These are phyloP conservation scores for Calliphora vicina DNA, from an alignment of 1,140 invertebrate species.

Conservation along the genomic window DNA sequence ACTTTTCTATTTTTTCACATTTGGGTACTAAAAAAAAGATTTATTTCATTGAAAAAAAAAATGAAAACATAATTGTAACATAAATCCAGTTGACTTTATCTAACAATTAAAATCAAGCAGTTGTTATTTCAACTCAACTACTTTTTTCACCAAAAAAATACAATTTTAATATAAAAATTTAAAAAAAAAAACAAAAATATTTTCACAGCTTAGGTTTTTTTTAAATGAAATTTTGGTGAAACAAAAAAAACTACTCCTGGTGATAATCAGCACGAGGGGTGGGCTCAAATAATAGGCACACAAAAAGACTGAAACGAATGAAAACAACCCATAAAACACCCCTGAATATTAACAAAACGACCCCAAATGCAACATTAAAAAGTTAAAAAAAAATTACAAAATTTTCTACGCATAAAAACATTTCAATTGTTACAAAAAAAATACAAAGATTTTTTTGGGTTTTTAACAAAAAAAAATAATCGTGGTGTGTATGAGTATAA, in stretches of 20 bases:
- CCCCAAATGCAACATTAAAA: background rate
- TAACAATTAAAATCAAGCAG: conserved; percentile 31
- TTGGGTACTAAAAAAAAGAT: conserved; percentile 6
- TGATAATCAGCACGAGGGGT: conserved; percentile 31
- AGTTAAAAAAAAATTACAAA: background rate
- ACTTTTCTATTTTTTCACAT: background rate
- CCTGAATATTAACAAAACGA: background rate
- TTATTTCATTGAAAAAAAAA: conserved; percentile 17
- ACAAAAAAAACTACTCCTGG: conserved; percentile 10
- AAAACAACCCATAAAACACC: background rate
- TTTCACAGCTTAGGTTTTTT: conserved; percentile 25
- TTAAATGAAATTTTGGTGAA: background rate
- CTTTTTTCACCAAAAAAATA: conserved; percentile 6
- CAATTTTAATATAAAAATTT: background rate
- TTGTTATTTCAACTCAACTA: background rate
- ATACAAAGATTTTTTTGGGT: background rate
- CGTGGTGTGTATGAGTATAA: background rate
- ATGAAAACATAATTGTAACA: conserved; percentile 21
- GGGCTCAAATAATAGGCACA: conserved; percentile 7
- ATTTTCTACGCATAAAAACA: conserved; percentile 29
- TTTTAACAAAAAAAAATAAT: background rate
- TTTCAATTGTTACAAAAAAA: conserved; percentile 24
- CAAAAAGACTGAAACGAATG: background rate
- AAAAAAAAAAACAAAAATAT: background rate
- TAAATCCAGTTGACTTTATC: conserved; percentile 34